Conservation (phyloP, 2,797 vertebrate genomes). For the Platyrinchus mystaceus region DNA sequence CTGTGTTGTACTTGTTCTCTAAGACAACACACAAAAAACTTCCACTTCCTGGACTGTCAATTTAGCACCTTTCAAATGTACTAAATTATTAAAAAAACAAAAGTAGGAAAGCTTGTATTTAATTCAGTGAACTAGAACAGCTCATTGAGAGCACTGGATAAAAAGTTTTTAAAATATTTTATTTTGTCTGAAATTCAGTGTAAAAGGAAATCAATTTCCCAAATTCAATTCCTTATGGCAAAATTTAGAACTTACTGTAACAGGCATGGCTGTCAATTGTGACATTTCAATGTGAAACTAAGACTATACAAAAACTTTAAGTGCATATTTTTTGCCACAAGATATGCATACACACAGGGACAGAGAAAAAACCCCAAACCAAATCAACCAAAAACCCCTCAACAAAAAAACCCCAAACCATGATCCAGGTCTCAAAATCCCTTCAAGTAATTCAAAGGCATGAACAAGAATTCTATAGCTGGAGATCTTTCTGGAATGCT, state of each 20-base stretch:
- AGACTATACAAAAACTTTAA: slow-evolving; percentile 5
- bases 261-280: slow-evolving; percentile 31
- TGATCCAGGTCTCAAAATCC: background rate
- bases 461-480: background rate
- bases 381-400: background rate
- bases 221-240: slow-evolving; percentile 33
- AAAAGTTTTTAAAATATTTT: slow-evolving; percentile 47
- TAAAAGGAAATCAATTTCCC: slow-evolving; percentile 27
- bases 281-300: slow-evolving; percentile 61
- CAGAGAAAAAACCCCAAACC: background rate
- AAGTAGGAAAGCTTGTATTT: slow-evolving; percentile 65
- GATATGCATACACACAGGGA: background rate
- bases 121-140: slow-evolving; percentile 63
- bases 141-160: slow-evolving; percentile 25
- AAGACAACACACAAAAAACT: slow-evolving; percentile 40
- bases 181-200: slow-evolving; percentile 51
- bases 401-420: background rate
- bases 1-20: slow-evolving; percentile 42
- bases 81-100: slow-evolving; percentile 34
- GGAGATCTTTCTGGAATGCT: background rate
- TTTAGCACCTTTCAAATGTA: slow-evolving; percentile 43
- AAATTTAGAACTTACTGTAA: slow-evolving; percentile 12
- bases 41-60: background rate
- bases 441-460: background rate
- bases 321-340: background rate